phyloP scores from a whole-genome alignment of 2,113 vertebrate species.

The Hoplias malabaricus region DNA sequence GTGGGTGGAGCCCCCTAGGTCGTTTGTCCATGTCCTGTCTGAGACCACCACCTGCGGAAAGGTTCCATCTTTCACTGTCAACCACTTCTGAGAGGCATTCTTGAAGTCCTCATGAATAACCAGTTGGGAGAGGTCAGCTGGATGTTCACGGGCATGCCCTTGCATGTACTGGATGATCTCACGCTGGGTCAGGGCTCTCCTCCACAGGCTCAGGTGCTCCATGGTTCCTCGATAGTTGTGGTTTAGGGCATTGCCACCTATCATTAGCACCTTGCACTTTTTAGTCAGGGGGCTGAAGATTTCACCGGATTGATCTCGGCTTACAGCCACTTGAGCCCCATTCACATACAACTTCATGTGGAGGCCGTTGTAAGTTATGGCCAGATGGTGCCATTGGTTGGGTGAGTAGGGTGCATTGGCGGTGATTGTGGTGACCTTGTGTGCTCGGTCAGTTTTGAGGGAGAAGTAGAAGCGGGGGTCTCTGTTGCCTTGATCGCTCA shows the following conservation, averaged over 20 bases:
- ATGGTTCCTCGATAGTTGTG: conserved; percentile 91
- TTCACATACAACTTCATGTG: conserved; percentile 93
- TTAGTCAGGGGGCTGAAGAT: conserved; percentile 91
- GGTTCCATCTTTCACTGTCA: conserved; percentile 88
- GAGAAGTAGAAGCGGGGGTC: conserved; percentile 97
- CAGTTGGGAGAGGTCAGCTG: conserved; percentile 82
- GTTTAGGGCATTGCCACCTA: conserved; percentile 89
- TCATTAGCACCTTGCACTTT: conserved; percentile 95
- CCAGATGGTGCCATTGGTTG: conserved; percentile 89
- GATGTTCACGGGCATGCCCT: conserved; percentile 64
- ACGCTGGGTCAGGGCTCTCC: conserved; percentile 83
- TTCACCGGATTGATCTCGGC: conserved; percentile 89
- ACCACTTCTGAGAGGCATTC: conserved; percentile 85
- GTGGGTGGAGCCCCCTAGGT: conserved; percentile 79
- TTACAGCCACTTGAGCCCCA: conserved; percentile 91
- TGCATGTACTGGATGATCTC: conserved; percentile 88
- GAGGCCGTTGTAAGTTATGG: conserved; percentile 86
- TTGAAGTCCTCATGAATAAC: conserved; percentile 92
- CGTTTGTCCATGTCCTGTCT: conserved; percentile 46
- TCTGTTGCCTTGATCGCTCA: conserved; percentile 89
- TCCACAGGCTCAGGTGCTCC: conserved; percentile 89
- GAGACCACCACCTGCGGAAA: conserved; percentile 77
- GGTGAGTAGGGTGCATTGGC: conserved; percentile 87
- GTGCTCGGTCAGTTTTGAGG: conserved; percentile 95
- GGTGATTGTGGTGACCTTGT: conserved; percentile 88